Percentiles rank a stretch among this genome's conserved stretches.
Conservation (phyloP, 2,797 vertebrate species). For the Peromyscus nudipes region DNA sequence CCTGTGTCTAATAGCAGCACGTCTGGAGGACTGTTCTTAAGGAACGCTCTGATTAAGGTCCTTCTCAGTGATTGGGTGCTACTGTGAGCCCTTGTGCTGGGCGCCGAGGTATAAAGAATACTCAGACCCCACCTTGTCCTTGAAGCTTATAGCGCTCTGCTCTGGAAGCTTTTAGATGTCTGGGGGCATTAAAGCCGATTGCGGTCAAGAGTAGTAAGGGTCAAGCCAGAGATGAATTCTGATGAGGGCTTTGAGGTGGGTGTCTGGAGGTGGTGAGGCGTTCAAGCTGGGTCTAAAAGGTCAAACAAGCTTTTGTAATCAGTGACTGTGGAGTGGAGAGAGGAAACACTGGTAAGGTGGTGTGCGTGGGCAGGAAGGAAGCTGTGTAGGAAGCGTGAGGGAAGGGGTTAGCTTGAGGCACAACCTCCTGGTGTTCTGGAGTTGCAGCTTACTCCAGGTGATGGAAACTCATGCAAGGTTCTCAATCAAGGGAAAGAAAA, state of each 20-base stretch:
- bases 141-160: background rate
- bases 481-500: background rate
- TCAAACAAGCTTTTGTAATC: background rate
- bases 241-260: background rate
- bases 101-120: background rate
- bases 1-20: constrained; percentile 47
- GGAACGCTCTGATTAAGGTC: constrained; percentile 58
- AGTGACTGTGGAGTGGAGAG: background rate
- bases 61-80: background rate
- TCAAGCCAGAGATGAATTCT: background rate
- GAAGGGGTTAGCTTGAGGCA: background rate
- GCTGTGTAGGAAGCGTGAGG: background rate
- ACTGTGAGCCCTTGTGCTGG: background rate
- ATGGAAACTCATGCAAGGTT: background rate
- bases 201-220: background rate
- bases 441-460: background rate
- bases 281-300: background rate
- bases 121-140: background rate
- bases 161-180: background rate
- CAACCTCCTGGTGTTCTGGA: background rate
- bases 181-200: background rate
- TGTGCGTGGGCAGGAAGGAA: background rate
- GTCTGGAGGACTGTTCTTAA: constrained; percentile 47
- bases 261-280: background rate
- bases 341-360: background rate